Conservation (phyloP, 2,888 invertebrate genomes). For the Bimastos eiseni region DNA sequence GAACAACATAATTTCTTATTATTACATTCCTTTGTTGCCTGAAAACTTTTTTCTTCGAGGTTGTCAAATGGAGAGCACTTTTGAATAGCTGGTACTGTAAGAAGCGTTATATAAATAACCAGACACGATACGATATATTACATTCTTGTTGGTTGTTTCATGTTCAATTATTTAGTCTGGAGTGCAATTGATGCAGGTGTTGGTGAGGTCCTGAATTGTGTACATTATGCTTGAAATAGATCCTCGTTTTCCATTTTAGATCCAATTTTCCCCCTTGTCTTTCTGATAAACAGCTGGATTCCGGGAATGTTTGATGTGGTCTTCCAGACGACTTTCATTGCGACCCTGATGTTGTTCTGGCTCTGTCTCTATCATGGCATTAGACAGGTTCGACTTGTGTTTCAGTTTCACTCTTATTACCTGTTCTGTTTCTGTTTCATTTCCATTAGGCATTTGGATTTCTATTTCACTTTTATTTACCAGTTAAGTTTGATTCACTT, state of each 20-base stretch:
- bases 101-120: too few species aligned
- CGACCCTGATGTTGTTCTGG: conserved; percentile 87
- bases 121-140: too few species aligned
- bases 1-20: neutral
- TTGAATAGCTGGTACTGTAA: too few species aligned
- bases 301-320: conserved; percentile 89
- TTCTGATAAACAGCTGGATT: conserved; percentile 84
- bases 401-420: neutral
- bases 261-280: conserved; percentile 87
- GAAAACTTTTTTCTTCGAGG: too few species aligned
- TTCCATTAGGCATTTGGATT: neutral
- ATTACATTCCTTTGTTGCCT: too few species aligned
- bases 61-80: too few species aligned
- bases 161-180: neutral
- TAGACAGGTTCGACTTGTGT: conserved; percentile 71
- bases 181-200: neutral
- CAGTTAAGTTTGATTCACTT: too few species aligned
- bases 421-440: neutral
- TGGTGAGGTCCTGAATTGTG: neutral
- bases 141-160: neutral
- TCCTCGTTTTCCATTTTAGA: conserved; percentile 68
- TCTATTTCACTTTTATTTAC: conserved; percentile 2
- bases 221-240: neutral
- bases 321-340: conserved; percentile 86
- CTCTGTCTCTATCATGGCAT: conserved; percentile 92